phyloP scores from a whole-genome alignment of 1,140 invertebrate species.

The Leucophenga varia region DNA sequence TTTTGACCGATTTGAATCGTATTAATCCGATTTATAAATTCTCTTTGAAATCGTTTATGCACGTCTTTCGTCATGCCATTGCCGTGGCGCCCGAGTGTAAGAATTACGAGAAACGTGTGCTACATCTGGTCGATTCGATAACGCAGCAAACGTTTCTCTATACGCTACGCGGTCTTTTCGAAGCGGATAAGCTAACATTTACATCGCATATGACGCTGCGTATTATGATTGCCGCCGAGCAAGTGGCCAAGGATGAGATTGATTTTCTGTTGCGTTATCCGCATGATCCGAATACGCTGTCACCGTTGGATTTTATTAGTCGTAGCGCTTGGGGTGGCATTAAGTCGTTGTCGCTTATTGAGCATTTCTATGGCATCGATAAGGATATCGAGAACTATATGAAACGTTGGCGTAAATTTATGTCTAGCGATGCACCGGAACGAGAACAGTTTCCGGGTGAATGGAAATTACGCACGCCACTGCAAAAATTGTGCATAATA shows the following conservation, averaged over 20 bases:
- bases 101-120: slow-evolving; percentile 70
- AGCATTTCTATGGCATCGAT: slow-evolving; percentile 87
- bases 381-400: slow-evolving; percentile 91
- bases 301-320: slow-evolving; percentile 83
- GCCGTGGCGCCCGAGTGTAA: slow-evolving; percentile 68
- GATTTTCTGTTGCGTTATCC: slow-evolving; percentile 89
- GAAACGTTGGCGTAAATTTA: slow-evolving; percentile 91
- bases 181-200: slow-evolving; percentile 91
- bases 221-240: slow-evolving; percentile 67
- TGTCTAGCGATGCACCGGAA: slow-evolving; percentile 88
- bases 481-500: slow-evolving; percentile 91
- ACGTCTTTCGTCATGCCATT: slow-evolving; percentile 90
- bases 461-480: slow-evolving; percentile 89
- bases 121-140: slow-evolving; percentile 83
- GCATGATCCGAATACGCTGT: slow-evolving; percentile 63
- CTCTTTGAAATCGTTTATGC: slow-evolving; percentile 91
- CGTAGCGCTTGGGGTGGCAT: slow-evolving; percentile 87
- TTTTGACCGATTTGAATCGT: slow-evolving; percentile 88
- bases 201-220: slow-evolving; percentile 85
- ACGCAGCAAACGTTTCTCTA: slow-evolving; percentile 87
- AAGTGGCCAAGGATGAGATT: slow-evolving; percentile 73
- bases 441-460: slow-evolving; percentile 93
- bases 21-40: slow-evolving; percentile 97
- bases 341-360: slow-evolving; percentile 73
- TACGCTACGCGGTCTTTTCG: slow-evolving; percentile 90